phyloP scores from a whole-genome alignment of 2,888 invertebrate species.

The Tinea semifulvella region DNA sequence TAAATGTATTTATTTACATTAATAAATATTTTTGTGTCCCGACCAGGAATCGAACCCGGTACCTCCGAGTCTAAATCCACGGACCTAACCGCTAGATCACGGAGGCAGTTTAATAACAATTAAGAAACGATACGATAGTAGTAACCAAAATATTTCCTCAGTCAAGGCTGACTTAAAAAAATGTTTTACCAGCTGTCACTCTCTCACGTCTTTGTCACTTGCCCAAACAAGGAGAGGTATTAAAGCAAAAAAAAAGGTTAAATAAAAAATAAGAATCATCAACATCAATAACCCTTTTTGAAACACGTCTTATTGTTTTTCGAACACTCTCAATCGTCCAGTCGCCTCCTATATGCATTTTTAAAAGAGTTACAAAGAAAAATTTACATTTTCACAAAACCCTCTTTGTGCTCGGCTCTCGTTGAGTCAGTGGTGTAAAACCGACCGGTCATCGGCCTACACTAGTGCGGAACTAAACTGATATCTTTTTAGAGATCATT shows the following conservation, averaged over 20 bases:
- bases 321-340: constrained; percentile 32
- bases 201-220: too few species aligned
- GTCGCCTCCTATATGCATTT: constrained; percentile 51
- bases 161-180: too few species aligned
- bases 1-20: too few species aligned
- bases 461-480: constrained; percentile 22
- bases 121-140: too few species aligned
- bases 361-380: constrained; percentile 43
- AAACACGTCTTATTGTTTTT: constrained; percentile 25
- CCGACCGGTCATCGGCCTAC: constrained; percentile 46
- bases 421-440: constrained; percentile 23
- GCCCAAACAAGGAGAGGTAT: constrained; percentile 5
- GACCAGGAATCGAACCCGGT: too few species aligned
- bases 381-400: constrained; percentile 56
- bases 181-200: too few species aligned
- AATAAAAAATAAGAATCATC: constrained; percentile 12
- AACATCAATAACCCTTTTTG: constrained; percentile 36
- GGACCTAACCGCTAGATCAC: too few species aligned
- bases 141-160: too few species aligned
- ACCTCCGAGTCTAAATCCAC: too few species aligned
- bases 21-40: too few species aligned
- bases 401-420: constrained; percentile 33
- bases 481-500: constrained; percentile 7
- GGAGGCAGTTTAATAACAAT: too few species aligned
- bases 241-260: too few species aligned